A percentile compares a stretch with the other conserved stretches of the same genome.
Conservation (phyloP, 2,113 vertebrate species). For the Physeter macrocephalus region DNA sequence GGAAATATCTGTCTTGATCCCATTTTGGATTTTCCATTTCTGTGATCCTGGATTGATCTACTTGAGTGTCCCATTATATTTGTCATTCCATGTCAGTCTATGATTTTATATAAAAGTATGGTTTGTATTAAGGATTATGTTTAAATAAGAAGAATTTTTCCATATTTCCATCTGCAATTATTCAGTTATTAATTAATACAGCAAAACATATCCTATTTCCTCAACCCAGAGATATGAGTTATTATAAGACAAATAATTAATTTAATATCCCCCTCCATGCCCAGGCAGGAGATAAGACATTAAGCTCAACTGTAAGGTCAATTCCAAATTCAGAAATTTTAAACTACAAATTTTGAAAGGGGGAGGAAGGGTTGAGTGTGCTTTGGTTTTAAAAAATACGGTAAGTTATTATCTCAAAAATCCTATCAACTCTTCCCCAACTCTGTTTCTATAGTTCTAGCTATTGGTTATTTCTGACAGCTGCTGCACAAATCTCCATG, state of each 20-base stretch:
- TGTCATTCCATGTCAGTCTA: not conserved
- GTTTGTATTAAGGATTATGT: not conserved
- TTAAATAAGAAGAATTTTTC: not conserved
- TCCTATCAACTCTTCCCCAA: not conserved
- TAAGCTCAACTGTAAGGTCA: not conserved
- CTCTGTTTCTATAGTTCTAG: not conserved
- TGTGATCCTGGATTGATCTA: not conserved
- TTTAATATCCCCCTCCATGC: not conserved
- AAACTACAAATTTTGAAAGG: not conserved
- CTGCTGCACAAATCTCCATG: not conserved
- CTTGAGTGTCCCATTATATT: not conserved
- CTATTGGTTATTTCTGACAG: not conserved
- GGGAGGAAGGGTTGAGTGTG: not conserved
- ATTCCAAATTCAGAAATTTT: slow-evolving; percentile 16
- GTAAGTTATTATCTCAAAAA: not conserved
- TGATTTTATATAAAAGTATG: not conserved
- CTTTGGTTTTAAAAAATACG: not conserved
- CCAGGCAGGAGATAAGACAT: not conserved
- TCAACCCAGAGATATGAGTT: not conserved
- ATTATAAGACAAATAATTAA: slow-evolving; percentile 20
- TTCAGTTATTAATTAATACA: not conserved
- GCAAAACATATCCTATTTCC: not conserved
- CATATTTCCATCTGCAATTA: not conserved
- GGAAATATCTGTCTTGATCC: not conserved
- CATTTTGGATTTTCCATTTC: not conserved